Base-by-base conservation (phyloP, 2,797 vertebrate genomes). In the Galaxias olidus region DNA sequence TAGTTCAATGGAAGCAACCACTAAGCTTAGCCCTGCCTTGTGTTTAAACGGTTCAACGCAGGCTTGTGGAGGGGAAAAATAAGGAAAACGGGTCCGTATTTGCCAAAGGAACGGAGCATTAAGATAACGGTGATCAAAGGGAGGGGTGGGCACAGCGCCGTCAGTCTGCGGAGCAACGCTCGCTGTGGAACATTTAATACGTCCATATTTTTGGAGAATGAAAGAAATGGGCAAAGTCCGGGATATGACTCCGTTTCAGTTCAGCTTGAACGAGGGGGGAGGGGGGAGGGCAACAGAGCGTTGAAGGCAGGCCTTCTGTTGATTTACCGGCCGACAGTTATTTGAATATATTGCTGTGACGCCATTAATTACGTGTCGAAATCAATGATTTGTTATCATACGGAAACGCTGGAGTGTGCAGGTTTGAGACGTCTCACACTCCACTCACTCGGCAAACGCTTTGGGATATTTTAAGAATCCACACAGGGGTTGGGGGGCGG, bases 41-140 rank as follows among this genome's bases (percentile, higher is more conserved):
- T n/a, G n/a, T n/a, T n/a, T n/a, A n/a, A n/a, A n/a, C n/a, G n/a
- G n/a, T n/a, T n/a, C n/a, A n/a, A n/a, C n/a, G n/a, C n/a, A n/a
- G n/a, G n/a, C n/a, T n/a, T n/a, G n/a, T n/a, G n/a, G n/a, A n/a
- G n/a, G n/a, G n/a, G n/a, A n/a, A n/a, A n/a, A n/a, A n/a, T n/a
- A n/a, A n/a, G n/a, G 62, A 9, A 59, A 47, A 44, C 58, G 50
- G n/a, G 10, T 58, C 63, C 44, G 70, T 63, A 72, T 79, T 75
- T 14, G 15, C 71, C 50, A 61, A 73, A 84, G 85, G 61, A 78
- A 65, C 60, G 62, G 9, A 53, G 64, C 42, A 66, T 58, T 77
- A 69, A 69, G 70, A 83, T 76, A 67, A 73, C 72, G 72, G 61
- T 80, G 75, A 80, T 87, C 80, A 85, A 81, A 83, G 70, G 40